Evolutionary conservation across 2,113 vertebrate species (phyloP).

Genomic region (Pterocles orientalis): DNA sequence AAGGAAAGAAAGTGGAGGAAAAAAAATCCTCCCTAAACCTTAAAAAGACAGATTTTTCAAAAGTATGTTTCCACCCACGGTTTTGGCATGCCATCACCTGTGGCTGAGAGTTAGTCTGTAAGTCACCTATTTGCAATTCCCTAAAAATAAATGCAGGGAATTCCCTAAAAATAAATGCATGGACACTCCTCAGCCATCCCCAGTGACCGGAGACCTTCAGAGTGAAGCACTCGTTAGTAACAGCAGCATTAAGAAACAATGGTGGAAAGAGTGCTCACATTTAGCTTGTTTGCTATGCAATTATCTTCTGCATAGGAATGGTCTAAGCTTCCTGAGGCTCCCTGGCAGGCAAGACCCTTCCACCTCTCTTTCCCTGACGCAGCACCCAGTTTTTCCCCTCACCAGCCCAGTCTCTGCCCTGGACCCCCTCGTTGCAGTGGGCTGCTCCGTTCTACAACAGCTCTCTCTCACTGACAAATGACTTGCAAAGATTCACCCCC

Average conservation of each 20-base stretch:
- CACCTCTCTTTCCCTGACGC: background rate
- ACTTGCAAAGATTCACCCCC: slow-evolving; percentile 7
- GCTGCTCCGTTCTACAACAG: background rate
- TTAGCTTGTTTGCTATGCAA: background rate
- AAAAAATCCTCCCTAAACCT: background rate
- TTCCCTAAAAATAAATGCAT: background rate
- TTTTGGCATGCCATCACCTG: slow-evolving; percentile 19
- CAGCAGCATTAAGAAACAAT: background rate
- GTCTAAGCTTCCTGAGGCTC: background rate
- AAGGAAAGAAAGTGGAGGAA: background rate
- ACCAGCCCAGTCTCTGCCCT: accelerated
- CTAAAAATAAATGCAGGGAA: slow-evolving; percentile 15
- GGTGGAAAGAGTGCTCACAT: background rate
- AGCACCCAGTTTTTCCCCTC: background rate
- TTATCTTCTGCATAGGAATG: background rate
- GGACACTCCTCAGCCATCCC: background rate
- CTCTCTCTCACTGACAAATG: background rate
- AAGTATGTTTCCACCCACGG: background rate
- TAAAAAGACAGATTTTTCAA: background rate
- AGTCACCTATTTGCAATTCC: background rate
- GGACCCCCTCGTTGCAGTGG: background rate
- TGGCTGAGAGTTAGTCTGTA: background rate
- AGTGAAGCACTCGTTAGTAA: background rate
- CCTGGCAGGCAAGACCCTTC: background rate
- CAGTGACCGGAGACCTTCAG: background rate